Evolutionary conservation across 2,888 invertebrate genomes (phyloP), one percentile per base, ranked within the genome.

Genomic region (Phyllotreta cruciferae): DNA sequence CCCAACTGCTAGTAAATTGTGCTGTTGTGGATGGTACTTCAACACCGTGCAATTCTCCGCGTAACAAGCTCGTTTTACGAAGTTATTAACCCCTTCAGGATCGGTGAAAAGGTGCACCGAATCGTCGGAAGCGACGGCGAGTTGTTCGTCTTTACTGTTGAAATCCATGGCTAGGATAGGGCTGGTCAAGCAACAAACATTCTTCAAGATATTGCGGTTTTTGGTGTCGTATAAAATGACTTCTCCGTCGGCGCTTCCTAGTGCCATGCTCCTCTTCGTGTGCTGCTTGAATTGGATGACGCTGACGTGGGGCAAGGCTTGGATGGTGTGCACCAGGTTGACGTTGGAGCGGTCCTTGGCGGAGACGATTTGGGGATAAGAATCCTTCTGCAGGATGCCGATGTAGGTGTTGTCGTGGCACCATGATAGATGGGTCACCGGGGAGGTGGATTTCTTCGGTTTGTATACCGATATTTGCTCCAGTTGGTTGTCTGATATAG

Each of bases 171-270:
- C 47, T 42, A 66, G 71, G 6, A 78, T 68, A 0, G 71, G 62
- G 0, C 70, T 65, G 0, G 69, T 60, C 2, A 75, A 67, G 34
- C 67, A 72, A 13, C 66, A 66, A 10, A 74, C 71, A 11, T 70
- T 66, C 53, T 73, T 75, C n/a, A 70, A 62, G 24, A 77, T 71
- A 1, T 60, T 65, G 62, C 77, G 74, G 35, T 64, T 70, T 67
- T 76, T 78, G 5, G 78, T 79, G 62, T 80, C 79, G 66, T 80
- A 80, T 41, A 80, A 62, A 11, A 75, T 68, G 0, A 78, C 73
- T 11, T 79, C 76, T 6, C 78, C 77, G 9, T 66, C 62, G 36
- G 64, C 64, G 1, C 73, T 78, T 6, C 76, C 79, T n/a, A 79
- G 39, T 1, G 77, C 79, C 24, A 80, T 66, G 41, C 64, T 65